Evolutionary conservation across 2,113 vertebrate genomes (phyloP).

Genomic region (Hippopotamus amphibius): DNA sequence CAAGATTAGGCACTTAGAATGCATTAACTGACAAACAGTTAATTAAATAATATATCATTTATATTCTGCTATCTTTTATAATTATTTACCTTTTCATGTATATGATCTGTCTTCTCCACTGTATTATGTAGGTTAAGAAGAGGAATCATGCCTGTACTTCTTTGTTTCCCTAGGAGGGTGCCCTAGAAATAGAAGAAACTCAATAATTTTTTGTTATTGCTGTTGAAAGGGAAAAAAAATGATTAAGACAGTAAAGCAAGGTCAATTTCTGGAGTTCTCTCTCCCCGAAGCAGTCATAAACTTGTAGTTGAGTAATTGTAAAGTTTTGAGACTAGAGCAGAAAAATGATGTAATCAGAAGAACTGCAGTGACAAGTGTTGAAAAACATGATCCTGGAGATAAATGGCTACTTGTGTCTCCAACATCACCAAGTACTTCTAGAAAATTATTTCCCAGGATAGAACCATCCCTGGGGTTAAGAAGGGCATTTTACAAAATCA

Average conservation of each 20-base stretch:
- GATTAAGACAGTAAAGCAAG: slow-evolving; percentile 66
- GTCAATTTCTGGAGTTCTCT: slow-evolving; percentile 63
- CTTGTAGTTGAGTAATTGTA: slow-evolving; percentile 51
- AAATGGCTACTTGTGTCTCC: slow-evolving; percentile 45
- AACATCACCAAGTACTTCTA: slow-evolving; percentile 55
- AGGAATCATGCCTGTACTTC: background rate
- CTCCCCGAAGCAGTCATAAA: slow-evolving; percentile 67
- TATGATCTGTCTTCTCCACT: background rate
- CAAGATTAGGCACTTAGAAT: background rate
- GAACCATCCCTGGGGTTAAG: slow-evolving; percentile 49
- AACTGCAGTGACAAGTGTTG: slow-evolving; percentile 56
- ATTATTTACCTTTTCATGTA: background rate
- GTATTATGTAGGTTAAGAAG: background rate
- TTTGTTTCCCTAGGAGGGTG: slow-evolving; percentile 26
- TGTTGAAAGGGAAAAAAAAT: slow-evolving; percentile 61
- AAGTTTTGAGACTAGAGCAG: slow-evolving; percentile 58
- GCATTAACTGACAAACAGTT: background rate
- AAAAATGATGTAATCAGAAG: slow-evolving; percentile 59
- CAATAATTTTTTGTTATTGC: slow-evolving; percentile 62
- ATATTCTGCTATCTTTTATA: background rate
- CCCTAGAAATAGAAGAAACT: slow-evolving; percentile 52
- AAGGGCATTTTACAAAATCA: slow-evolving; percentile 56
- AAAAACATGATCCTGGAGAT: slow-evolving; percentile 59
- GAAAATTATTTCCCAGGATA: slow-evolving; percentile 55
- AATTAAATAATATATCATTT: background rate